Evolutionary conservation across 2,888 invertebrate genomes (phyloP).

Genomic region (Amphipyra tragopoginis): DNA sequence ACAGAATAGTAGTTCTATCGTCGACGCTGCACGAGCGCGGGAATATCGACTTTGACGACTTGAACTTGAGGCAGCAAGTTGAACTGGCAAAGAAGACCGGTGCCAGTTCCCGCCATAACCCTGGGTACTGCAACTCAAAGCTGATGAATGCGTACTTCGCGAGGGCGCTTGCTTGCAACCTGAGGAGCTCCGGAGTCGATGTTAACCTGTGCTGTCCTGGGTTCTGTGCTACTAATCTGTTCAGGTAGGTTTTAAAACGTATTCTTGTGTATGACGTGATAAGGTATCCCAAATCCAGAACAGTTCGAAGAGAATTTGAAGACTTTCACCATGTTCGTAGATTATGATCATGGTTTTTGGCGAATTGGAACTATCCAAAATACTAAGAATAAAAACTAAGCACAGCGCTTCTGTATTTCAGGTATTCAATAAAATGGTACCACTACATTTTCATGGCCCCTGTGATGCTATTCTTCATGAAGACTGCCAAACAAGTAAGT

Average conservation of each 20-base stretch:
- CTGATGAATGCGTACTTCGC: conserved; percentile 94
- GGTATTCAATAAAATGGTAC: conserved; percentile 91
- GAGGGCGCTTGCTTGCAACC: conserved; percentile 90
- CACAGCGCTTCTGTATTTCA: conserved; percentile 61
- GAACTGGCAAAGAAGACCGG: conserved; percentile 76
- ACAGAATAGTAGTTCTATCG: conserved; percentile 92
- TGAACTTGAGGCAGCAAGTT: conserved; percentile 90
- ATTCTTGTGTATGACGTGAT: no score
- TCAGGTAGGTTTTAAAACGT: conserved; percentile 86
- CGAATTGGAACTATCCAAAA: no score
- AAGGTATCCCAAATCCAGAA: no score
- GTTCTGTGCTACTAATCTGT: conserved; percentile 94
- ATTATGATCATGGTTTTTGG: no score
- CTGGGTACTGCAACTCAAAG: conserved; percentile 94
- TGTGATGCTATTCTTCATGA: conserved; percentile 92
- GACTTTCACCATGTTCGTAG: no score
- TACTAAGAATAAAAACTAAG: no score
- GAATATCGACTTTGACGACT: conserved; percentile 91
- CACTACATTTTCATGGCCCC: conserved; percentile 93
- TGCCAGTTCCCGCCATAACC: conserved; percentile 80
- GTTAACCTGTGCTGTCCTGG: conserved; percentile 94
- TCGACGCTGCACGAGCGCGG: conserved; percentile 93
- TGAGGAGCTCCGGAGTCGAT: conserved; percentile 89
- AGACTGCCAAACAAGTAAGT: conserved; percentile 92
- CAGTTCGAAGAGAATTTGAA: no score